A percentile compares a stretch with the other conserved stretches of the same genome.
phyloP scores from a whole-genome alignment of 2,113 vertebrate genomes.

The Rynchops niger region DNA sequence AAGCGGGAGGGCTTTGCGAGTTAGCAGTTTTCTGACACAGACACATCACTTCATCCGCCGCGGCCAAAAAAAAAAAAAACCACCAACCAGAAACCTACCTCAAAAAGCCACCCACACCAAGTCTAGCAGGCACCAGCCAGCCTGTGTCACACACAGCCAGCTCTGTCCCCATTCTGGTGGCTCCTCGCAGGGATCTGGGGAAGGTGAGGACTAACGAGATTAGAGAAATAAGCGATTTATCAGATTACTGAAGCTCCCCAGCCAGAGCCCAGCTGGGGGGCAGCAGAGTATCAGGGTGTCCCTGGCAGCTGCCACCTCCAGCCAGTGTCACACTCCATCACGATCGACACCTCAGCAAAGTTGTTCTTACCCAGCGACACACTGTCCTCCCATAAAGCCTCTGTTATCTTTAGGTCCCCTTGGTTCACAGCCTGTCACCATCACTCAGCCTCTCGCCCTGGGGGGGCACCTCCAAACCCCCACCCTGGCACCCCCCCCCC shows the following conservation, averaged over 20 bases:
- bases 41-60: background rate
- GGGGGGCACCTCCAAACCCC: background rate
- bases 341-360: background rate
- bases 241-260: background rate
- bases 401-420: background rate
- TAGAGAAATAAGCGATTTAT: background rate
- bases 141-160: background rate
- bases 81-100: background rate
- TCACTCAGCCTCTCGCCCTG: accelerated
- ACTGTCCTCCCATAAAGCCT: background rate
- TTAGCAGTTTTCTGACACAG: background rate
- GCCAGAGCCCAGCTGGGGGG: background rate
- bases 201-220: background rate
- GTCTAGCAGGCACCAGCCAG: background rate
- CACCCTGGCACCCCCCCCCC: background rate
- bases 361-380: accelerated
- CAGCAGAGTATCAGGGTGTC: background rate
- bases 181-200: background rate
- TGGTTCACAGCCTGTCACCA: background rate
- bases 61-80: background rate
- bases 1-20: background rate
- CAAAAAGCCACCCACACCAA: accelerated
- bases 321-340: background rate
- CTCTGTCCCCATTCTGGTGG: background rate
- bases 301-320: background rate